A percentile compares a stretch with the other conserved stretches of the same genome.
Evolutionary conservation across 37 sponge, comb jelly and placozoan genomes (phyloP).

Genomic region (Diacarnus erythraeanus): DNA sequence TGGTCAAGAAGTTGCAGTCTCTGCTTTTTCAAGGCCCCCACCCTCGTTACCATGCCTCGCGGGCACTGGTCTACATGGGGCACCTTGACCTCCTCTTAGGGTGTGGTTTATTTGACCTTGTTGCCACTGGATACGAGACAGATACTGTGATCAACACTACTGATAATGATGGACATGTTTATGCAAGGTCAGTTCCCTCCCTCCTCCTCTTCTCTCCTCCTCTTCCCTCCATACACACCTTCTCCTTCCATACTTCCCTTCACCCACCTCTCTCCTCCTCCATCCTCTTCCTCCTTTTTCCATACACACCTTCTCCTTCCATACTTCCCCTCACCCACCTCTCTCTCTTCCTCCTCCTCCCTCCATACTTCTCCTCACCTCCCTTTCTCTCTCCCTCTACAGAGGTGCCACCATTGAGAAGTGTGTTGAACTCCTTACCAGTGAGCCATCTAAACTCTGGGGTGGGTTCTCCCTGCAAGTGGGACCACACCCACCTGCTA

Average conservation of each 20-base stretch:
- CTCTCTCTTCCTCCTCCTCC: too few relatives aligned
- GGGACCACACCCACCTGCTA: constrained; percentile 28
- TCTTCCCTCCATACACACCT: constrained; percentile 17
- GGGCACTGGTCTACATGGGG: constrained; percentile 73
- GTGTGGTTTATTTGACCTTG: constrained; percentile 19
- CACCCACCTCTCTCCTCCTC: too few relatives aligned
- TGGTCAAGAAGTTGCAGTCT: constrained; percentile 26
- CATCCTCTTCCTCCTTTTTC: too few relatives aligned
- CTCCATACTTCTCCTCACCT: too few relatives aligned
- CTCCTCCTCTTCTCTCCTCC: neutral
- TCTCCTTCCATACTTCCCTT: too few relatives aligned
- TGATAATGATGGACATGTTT: constrained; percentile 35
- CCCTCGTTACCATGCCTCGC: constrained; percentile 61
- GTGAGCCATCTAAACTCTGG: constrained; percentile 51
- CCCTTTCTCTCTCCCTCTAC: too few relatives aligned
- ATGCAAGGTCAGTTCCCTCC: constrained; percentile 44
- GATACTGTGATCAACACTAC: constrained; percentile 20
- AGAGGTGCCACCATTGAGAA: constrained; percentile 82
- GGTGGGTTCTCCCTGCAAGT: constrained; percentile 43
- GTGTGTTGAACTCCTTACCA: constrained; percentile 62
- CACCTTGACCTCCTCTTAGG: constrained; percentile 47
- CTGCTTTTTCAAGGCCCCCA: constrained; percentile 37
- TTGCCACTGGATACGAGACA: constrained; percentile 27
- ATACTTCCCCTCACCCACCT: too few relatives aligned
- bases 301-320: too few relatives aligned